phyloP scores from a whole-genome alignment of 2,113 vertebrate species.

The Lophotis ruficrista region DNA sequence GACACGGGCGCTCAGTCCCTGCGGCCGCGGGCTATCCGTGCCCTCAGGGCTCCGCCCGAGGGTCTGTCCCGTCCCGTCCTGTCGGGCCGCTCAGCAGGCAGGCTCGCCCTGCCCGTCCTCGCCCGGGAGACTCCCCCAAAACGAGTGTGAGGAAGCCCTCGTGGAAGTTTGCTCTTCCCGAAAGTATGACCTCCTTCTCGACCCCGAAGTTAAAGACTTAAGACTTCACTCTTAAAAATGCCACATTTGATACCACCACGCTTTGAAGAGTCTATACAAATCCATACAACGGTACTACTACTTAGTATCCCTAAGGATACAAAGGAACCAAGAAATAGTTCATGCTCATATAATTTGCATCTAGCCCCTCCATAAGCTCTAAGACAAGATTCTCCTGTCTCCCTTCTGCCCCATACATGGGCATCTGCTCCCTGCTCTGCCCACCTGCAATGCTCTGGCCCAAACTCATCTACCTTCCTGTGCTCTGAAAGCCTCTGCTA shows the following conservation, averaged over 20 bases:
- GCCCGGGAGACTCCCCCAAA: not conserved
- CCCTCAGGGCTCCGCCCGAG: not conserved
- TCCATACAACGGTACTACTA: not conserved
- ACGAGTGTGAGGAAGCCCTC: no score
- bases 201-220: not conserved
- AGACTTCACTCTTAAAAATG: not conserved
- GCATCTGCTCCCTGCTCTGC: not conserved
- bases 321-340: not conserved
- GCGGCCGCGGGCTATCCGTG: not conserved
- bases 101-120: not conserved
- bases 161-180: not conserved
- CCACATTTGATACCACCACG: fast-evolving
- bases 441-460: not conserved
- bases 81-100: no score
- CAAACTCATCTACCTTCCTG: not conserved
- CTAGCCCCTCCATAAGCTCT: not conserved
- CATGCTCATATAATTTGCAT: not conserved
- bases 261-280: not conserved
- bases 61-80: not conserved
- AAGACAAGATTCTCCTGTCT: not conserved
- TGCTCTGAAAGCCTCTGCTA: not conserved
- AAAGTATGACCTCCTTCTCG: not conserved
- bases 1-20: not conserved
- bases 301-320: not conserved
- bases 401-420: not conserved